A percentile compares a stretch with the other conserved stretches of the same genome.
These are phyloP conservation scores for Podarcis siculus DNA, from an alignment of 2,797 vertebrate species.

Conservation along the genomic window DNA sequence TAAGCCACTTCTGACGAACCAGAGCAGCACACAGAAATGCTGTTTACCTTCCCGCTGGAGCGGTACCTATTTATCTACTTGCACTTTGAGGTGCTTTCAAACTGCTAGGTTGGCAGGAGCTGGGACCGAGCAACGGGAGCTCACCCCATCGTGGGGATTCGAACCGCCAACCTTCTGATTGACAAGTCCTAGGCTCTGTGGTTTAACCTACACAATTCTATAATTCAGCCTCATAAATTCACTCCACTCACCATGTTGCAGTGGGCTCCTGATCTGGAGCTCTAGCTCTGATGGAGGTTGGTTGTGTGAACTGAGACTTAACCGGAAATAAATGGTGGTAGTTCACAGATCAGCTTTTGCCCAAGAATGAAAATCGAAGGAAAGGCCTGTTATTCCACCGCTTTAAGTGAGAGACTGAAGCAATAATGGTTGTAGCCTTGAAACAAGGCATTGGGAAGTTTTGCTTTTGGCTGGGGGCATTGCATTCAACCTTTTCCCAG, in stretches of 20 bases:
- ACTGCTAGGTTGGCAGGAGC: too few relatives aligned
- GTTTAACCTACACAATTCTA: too few relatives aligned
- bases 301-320: background rate
- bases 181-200: too few relatives aligned
- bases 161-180: too few relatives aligned
- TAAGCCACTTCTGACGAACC: too few relatives aligned
- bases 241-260: background rate
- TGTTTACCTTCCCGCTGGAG: too few relatives aligned
- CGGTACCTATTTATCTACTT: too few relatives aligned
- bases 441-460: background rate
- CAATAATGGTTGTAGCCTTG: background rate
- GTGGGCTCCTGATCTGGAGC: background rate
- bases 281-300: too few relatives aligned
- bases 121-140: too few relatives aligned
- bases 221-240: background rate
- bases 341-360: background rate
- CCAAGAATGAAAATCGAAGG: background rate
- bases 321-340: background rate
- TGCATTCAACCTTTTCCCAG: background rate
- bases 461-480: background rate
- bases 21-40: too few relatives aligned
- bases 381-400: background rate
- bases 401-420: background rate
- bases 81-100: too few relatives aligned
- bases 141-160: too few relatives aligned